phyloP scores from a whole-genome alignment of 2,888 invertebrate genomes.

The Ryuthela nishihirai region DNA sequence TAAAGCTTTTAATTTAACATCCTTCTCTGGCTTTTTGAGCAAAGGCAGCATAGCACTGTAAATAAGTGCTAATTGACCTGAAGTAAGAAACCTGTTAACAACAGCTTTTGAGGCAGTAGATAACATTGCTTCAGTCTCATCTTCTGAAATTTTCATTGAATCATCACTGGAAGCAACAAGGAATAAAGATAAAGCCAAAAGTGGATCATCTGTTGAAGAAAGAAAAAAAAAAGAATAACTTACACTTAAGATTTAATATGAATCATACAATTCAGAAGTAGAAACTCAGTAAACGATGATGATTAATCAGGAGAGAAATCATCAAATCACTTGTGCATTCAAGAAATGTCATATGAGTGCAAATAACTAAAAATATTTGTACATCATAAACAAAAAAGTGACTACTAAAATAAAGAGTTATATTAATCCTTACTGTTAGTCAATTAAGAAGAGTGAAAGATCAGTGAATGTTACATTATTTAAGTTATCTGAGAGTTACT shows the following conservation, averaged over 20 bases:
- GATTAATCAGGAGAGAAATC: no score
- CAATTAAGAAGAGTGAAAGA: no score
- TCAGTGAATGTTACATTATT: no score
- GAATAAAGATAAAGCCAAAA: constrained; percentile 15
- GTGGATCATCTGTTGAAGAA: constrained; percentile 6
- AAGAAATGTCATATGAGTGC: no score
- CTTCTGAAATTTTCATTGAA: neutral
- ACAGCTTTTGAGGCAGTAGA: constrained; percentile 16
- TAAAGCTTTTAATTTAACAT: constrained; percentile 17
- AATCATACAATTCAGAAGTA: neutral
- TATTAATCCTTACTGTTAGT: no score
- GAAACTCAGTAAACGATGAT: no score
- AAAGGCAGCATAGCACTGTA: constrained; percentile 28
- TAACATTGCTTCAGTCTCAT: constrained; percentile 12
- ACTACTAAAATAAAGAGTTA: no score
- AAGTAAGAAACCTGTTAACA: constrained; percentile 7
- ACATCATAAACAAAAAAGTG: no score
- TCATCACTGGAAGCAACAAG: constrained; percentile 18
- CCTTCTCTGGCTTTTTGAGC: constrained; percentile 4
- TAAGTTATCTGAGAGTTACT: no score
- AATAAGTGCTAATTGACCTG: constrained; percentile 20
- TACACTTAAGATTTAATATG: neutral
- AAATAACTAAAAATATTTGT: no score
- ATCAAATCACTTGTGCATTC: no score
- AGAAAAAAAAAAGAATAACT: neutral